These are phyloP conservation scores for Petromus typicus DNA, from an alignment of 2,113 vertebrate genomes.

Conservation along the genomic window DNA sequence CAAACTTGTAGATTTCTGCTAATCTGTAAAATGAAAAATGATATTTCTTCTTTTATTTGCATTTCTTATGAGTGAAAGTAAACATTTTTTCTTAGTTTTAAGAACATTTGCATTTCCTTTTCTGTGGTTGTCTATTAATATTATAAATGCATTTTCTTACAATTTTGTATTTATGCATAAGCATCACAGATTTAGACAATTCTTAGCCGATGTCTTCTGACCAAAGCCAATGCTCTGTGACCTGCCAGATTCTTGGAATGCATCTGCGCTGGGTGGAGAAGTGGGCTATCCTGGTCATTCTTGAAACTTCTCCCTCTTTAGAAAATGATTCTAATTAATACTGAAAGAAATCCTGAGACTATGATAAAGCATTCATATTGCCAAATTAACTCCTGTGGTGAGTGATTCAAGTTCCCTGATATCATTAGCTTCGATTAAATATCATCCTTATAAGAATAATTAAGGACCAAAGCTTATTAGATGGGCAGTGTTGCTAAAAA, in stretches of 20 bases:
- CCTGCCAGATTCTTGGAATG: background rate
- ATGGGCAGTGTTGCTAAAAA: constrained; percentile 39
- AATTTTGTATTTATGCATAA: background rate
- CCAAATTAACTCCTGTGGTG: constrained; percentile 64
- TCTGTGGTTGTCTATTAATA: constrained; percentile 38
- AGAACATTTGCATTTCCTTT: background rate
- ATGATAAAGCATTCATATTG: constrained; percentile 41
- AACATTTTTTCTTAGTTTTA: constrained; percentile 35
- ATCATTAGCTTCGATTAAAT: constrained; percentile 74
- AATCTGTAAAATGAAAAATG: background rate
- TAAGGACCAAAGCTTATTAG: constrained; percentile 66
- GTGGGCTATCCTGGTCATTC: background rate
- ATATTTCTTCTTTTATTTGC: constrained; percentile 36
- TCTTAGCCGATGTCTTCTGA: constrained; percentile 23
- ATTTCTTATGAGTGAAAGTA: constrained; percentile 14
- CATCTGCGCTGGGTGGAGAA: background rate
- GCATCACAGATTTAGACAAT: background rate
- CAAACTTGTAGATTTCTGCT: background rate
- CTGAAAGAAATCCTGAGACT: constrained; percentile 50
- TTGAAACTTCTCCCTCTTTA: constrained; percentile 19
- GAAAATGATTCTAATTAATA: constrained; percentile 67
- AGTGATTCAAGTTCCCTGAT: constrained; percentile 55
- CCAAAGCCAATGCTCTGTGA: background rate
- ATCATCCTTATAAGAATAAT: constrained; percentile 71
- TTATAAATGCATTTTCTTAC: background rate